Conservation (phyloP, 2,113 vertebrate species). For the Oophaga pumilio region DNA sequence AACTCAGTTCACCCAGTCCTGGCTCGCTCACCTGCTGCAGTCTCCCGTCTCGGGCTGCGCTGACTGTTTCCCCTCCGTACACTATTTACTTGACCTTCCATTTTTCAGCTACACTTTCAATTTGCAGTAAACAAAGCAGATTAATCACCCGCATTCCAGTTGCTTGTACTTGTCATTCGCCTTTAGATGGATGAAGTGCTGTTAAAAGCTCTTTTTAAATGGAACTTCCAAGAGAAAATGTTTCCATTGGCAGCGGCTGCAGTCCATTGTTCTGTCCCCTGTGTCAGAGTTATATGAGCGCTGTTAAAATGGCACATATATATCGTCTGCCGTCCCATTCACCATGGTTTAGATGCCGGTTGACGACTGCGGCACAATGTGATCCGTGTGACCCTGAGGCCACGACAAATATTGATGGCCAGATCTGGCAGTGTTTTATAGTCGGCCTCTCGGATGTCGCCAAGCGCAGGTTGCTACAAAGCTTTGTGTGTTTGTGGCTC, state of each 20-base stretch:
- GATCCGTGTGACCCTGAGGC: conserved; percentile 29
- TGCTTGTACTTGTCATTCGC: conserved; percentile 37
- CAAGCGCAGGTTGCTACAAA: neutral
- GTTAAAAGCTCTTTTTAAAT: conserved; percentile 11
- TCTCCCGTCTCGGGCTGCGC: neutral
- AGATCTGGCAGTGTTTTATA: neutral
- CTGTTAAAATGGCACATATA: conserved; percentile 26
- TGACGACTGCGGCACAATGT: neutral
- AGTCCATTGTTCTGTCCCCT: neutral
- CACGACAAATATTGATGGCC: conserved; percentile 38
- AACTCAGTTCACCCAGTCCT: neutral
- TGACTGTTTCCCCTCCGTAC: neutral
- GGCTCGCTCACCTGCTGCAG: neutral
- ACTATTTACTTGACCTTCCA: conserved; percentile 52
- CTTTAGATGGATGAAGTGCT: conserved; percentile 27
- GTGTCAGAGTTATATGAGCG: conserved; percentile 2
- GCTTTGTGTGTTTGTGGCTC: neutral
- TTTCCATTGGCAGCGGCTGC: neutral
- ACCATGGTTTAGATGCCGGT: neutral
- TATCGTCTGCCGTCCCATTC: neutral
- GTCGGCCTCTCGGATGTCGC: neutral
- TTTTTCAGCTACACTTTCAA: conserved; percentile 49
- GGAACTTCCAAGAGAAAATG: neutral
- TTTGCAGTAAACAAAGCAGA: conserved; percentile 55
- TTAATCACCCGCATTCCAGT: conserved; percentile 32